These are phyloP conservation scores for Leptopterna dolabrata DNA, from an alignment of 2,888 invertebrate species.

Conservation along the genomic window DNA sequence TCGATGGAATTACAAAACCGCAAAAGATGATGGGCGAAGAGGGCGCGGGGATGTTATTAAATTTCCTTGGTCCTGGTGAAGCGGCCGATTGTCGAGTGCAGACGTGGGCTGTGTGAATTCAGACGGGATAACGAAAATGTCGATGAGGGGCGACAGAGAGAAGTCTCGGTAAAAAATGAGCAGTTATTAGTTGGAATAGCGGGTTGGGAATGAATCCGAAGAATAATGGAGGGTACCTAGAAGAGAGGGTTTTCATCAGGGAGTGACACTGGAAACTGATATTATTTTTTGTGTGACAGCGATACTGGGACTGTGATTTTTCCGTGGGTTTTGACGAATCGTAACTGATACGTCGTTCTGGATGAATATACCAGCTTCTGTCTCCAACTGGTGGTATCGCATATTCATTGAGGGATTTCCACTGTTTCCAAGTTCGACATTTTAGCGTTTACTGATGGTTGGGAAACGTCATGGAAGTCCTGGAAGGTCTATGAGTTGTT, in stretches of 20 bases:
- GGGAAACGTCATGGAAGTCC: too few relatives aligned
- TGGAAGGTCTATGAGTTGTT: too few relatives aligned
- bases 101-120: too few relatives aligned
- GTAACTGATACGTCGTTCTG: too few relatives aligned
- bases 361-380: too few relatives aligned
- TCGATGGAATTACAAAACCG: conserved; percentile 41
- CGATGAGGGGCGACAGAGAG: background rate
- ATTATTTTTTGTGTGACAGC: too few relatives aligned
- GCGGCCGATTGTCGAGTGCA: background rate
- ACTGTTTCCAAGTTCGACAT: too few relatives aligned
- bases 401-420: too few relatives aligned
- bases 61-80: background rate
- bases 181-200: background rate
- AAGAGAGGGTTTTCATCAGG: background rate
- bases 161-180: background rate
- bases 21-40: background rate
- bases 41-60: conserved; percentile 18
- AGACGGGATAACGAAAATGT: background rate
- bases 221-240: background rate
- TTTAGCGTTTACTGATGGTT: too few relatives aligned
- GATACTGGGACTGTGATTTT: background rate
- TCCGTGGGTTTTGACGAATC: background rate
- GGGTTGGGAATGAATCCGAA: too few relatives aligned
- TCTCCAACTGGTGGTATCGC: too few relatives aligned
- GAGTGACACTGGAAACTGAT: background rate